These are phyloP conservation scores for Accipiter cooperii DNA, from an alignment of 2,113 vertebrate genomes.

Conservation along the genomic window DNA sequence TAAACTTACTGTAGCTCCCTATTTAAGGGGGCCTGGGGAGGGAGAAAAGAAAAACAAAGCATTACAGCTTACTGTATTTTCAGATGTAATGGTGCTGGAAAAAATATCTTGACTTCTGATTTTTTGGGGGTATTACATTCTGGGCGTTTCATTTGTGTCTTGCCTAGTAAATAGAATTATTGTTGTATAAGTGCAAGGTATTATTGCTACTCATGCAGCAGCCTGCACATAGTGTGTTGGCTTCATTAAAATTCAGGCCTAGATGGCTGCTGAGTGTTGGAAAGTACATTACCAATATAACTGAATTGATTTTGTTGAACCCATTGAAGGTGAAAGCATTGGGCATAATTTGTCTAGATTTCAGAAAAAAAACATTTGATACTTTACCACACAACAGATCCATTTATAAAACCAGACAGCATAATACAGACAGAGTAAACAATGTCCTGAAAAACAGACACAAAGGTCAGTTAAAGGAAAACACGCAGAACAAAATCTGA, in stretches of 20 bases:
- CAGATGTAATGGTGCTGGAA: neutral
- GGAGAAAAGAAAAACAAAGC: neutral
- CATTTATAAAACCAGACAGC: conserved; percentile 26
- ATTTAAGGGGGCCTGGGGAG: neutral
- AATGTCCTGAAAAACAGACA: neutral
- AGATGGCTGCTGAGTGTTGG: conserved; percentile 6
- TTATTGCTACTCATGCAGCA: neutral
- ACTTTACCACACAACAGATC: neutral
- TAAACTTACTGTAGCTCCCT: neutral
- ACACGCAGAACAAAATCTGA: neutral
- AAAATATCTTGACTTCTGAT: neutral
- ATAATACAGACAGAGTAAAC: neutral
- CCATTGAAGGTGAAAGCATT: conserved; percentile 24
- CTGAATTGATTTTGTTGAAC: conserved; percentile 39
- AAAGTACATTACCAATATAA: conserved; percentile 45
- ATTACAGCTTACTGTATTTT: neutral
- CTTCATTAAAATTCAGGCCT: conserved; percentile 47
- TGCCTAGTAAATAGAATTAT: conserved; percentile 39
- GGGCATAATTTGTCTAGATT: conserved; percentile 48
- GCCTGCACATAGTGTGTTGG: neutral
- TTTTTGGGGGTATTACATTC: neutral
- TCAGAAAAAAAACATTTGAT: neutral
- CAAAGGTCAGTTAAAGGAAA: conserved; percentile 21
- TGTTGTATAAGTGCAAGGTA: neutral
- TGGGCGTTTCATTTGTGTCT: neutral